A percentile compares a stretch with the other conserved stretches of the same genome.
Evolutionary conservation across 2,113 vertebrate genomes (phyloP).

Genomic region (Microtus oregoni): DNA sequence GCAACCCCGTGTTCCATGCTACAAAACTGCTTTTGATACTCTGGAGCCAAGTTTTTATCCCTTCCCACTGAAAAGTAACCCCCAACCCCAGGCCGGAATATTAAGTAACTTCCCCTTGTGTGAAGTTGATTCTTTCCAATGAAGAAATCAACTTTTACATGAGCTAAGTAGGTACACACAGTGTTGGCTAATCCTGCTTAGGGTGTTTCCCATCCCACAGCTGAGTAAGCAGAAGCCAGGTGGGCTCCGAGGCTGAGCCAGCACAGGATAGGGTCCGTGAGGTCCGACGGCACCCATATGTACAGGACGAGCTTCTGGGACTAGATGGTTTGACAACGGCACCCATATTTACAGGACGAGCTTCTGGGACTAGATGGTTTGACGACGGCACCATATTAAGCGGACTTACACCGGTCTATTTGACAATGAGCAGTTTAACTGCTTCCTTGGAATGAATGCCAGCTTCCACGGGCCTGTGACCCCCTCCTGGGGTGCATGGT

Average conservation of each 20-base stretch:
- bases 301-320: not conserved
- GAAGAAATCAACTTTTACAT: not conserved
- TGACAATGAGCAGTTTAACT: not conserved
- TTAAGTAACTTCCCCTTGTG: not conserved
- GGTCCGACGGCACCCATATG: rapidly evolving
- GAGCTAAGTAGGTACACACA: not conserved
- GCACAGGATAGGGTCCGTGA: not conserved
- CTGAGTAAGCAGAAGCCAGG: not conserved
- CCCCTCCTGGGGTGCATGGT: not conserved
- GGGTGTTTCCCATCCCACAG: not conserved
- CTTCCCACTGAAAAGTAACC: not conserved
- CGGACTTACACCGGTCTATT: not conserved
- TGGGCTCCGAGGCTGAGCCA: not conserved
- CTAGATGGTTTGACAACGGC: no score
- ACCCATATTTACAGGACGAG: no score
- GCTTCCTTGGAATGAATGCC: not conserved
- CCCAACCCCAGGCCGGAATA: not conserved
- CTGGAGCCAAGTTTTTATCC: not conserved
- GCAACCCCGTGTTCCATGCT: no score
- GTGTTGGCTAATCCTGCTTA: not conserved
- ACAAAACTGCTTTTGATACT: not conserved
- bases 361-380: no score
- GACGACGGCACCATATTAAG: not conserved
- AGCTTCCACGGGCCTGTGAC: not conserved
- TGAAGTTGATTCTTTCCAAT: not conserved